phyloP scores from a whole-genome alignment of 2,888 invertebrate species.

The Operophtera brumata region DNA sequence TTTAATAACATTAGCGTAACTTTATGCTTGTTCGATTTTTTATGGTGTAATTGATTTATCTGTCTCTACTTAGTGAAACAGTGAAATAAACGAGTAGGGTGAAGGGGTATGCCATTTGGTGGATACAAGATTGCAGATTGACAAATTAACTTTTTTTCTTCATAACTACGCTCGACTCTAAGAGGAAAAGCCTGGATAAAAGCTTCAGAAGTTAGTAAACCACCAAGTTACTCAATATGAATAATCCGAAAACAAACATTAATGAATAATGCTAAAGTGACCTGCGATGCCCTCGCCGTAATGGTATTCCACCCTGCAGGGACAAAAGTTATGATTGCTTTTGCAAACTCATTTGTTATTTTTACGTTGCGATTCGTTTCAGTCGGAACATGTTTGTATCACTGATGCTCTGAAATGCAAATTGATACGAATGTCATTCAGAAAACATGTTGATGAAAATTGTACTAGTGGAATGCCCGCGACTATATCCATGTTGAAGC shows the following conservation, averaged over 20 bases:
- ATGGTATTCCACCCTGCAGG: slow-evolving; percentile 30
- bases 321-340: slow-evolving; percentile 39
- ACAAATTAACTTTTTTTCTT: background rate
- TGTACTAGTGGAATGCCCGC: background rate
- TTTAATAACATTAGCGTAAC: no score
- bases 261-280: slow-evolving; percentile 33
- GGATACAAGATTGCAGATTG: background rate
- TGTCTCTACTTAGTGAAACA: no score
- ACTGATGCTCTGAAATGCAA: slow-evolving; percentile 27
- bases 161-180: background rate
- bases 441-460: slow-evolving; percentile 28
- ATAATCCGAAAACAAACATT: slow-evolving; percentile 34
- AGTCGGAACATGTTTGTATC: slow-evolving; percentile 34
- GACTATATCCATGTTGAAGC: background rate
- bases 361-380: slow-evolving; percentile 37
- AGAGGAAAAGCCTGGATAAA: slow-evolving; percentile 1
- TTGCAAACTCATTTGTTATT: slow-evolving; percentile 39
- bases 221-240: slow-evolving; percentile 25
- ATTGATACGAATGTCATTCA: slow-evolving; percentile 32
- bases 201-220: slow-evolving; percentile 13
- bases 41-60: no score
- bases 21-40: no score
- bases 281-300: slow-evolving; percentile 30
- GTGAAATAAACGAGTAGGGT: no score
- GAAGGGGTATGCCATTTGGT: no score